phyloP scores from a whole-genome alignment of 2,113 vertebrate species.

The Abramis brama region DNA sequence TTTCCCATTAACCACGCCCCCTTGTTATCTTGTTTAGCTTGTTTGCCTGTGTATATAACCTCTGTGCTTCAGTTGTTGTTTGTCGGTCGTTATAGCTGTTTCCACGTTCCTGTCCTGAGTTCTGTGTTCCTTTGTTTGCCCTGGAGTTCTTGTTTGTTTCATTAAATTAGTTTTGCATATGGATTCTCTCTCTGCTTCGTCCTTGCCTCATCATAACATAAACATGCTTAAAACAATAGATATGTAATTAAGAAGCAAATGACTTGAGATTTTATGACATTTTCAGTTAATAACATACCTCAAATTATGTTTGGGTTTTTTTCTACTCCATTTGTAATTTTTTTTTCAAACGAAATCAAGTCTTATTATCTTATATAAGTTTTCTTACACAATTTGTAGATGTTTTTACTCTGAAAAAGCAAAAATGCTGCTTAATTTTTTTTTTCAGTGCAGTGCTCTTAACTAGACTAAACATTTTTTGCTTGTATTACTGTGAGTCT shows the following conservation, averaged over 20 bases:
- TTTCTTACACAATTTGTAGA: background rate
- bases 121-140: too few relatives aligned
- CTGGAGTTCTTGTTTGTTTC: too few relatives aligned
- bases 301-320: background rate
- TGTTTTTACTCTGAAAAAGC: background rate
- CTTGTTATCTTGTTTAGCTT: too few relatives aligned
- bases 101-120: too few relatives aligned
- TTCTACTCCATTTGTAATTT: background rate
- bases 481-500: constrained; percentile 3
- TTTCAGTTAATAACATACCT: background rate
- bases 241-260: background rate
- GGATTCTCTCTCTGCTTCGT: too few relatives aligned
- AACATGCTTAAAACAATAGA: background rate
- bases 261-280: background rate
- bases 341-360: background rate
- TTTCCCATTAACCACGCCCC: too few relatives aligned
- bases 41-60: too few relatives aligned
- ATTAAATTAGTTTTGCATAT: too few relatives aligned
- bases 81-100: too few relatives aligned
- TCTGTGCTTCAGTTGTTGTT: too few relatives aligned
- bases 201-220: too few relatives aligned
- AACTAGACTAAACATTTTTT: constrained; percentile 5
- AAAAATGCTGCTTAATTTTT: background rate
- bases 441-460: background rate
- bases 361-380: background rate